These are phyloP conservation scores for Luffia ferchaultella DNA, from an alignment of 2,888 invertebrate genomes.

Conservation along the genomic window DNA sequence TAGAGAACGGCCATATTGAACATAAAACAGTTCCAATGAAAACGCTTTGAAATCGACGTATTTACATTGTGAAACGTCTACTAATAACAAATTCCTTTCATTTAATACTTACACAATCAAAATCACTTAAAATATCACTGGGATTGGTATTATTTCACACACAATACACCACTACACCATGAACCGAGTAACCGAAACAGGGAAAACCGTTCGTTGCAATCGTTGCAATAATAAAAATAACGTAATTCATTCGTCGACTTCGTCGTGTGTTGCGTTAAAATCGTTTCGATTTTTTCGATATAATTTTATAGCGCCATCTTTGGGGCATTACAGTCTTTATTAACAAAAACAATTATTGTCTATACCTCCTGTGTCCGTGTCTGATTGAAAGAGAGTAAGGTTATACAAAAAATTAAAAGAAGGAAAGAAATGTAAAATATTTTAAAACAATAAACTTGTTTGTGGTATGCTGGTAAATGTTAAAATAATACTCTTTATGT, in stretches of 20 bases:
- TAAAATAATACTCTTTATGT: too few relatives aligned
- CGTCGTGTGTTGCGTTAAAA: constrained; percentile 17
- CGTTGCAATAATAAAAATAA: too few relatives aligned
- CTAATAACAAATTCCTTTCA: too few relatives aligned
- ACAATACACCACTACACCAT: constrained; percentile 47
- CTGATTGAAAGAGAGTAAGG: neutral
- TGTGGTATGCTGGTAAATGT: too few relatives aligned
- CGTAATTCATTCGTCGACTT: too few relatives aligned
- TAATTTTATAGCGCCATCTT: constrained; percentile 30
- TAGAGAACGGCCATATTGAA: constrained; percentile 61
- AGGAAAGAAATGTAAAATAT: neutral
- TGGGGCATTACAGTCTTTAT: constrained; percentile 3
- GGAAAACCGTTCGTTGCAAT: constrained; percentile 53
- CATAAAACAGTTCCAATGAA: constrained; percentile 27
- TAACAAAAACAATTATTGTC: neutral
- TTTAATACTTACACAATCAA: constrained; percentile 49
- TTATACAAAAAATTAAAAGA: neutral
- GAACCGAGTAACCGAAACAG: constrained; percentile 57
- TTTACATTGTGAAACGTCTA: too few relatives aligned
- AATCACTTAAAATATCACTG: constrained; percentile 40
- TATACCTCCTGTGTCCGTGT: too few relatives aligned
- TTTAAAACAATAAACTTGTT: too few relatives aligned
- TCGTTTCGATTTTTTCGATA: constrained; percentile 39
- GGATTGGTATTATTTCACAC: constrained; percentile 40
- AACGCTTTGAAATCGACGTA: constrained; percentile 13